Base-by-base conservation (phyloP, 2,797 vertebrate genomes). In the Darevskia nairensis region DNA sequence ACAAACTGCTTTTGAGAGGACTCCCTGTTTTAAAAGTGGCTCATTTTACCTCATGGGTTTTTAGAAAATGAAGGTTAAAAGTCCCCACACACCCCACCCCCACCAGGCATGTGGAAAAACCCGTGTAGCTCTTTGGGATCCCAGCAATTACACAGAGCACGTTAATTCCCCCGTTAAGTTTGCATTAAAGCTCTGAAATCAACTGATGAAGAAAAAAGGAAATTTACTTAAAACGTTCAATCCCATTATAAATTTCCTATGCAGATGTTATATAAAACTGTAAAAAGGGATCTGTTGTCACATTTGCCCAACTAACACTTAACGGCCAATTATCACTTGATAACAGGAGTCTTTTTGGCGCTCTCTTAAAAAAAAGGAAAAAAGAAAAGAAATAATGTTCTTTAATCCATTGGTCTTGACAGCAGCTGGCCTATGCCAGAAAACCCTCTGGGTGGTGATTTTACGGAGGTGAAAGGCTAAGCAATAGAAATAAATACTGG, bases 391-490 rank as follows among this genome's bases (percentile, higher is more conserved):
- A 84, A 76, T 82, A 35, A 85, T 88, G 85, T 32, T 92, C 87
- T 86, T 64, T 86, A 72, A 76, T 81, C 64, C 80, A 23, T 86
- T 35, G 68, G 9, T 75, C 61, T 89, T 76, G 55, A 92, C 74
- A 89, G 64, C 72, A 89, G 82, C 85, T 92, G 81, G 29, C 78
- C 92, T 90, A 78, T 89, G 78, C 72, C 27, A 90, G 75, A 89
- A 41, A 93, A 89, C 6, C 17, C 27, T 89, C 82, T 61, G 80
- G 61, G 76, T 69, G 25, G 55, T 84, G 83, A 83, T 89, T 80
- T 94, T 93, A 90, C 91, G 80, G 82, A 94, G 89, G 80, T 93
- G 75, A 94, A 93, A 91, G 80, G 86, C 76, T 91, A 91, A 78
- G 41, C 82, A 90, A 92, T 41, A 82, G 39, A 88, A 90, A 78